Base-by-base conservation (phyloP, 2,113 vertebrate species). In the Xyrauchen texanus region DNA sequence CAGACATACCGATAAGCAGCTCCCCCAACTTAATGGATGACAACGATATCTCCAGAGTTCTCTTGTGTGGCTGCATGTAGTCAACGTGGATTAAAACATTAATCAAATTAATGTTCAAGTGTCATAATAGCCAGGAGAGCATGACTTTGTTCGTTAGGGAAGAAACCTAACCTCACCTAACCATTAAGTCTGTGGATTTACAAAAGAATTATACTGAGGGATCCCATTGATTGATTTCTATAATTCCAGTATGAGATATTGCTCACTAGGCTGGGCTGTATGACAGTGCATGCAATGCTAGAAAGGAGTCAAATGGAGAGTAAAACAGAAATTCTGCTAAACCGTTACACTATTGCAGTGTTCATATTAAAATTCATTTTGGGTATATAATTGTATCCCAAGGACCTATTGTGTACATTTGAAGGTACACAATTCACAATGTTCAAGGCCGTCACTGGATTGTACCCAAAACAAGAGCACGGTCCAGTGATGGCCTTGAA, bases 71-170 rank as follows among this genome's bases (percentile, higher is more conserved):
- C 74, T 67, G 74, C 68, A 68, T 76, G 70, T 70, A 78, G 82
- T 83, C 77, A 82, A 73, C 10, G 81, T 66, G 85, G 83, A 86
- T 88, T 85, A 86, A 81, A 85, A 78, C 81, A 82, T 87, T 82
- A 63, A 83, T 86, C 83, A 85, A 85, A 83, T 77, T 52, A 68
- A 86, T 81, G 67, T 70, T 60, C 68, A 61, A 34, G 60, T 85
- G 78, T 83, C 81, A 85, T 77, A 78, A 78, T 46, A 78, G 73
- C 79, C 69, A 61, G 61, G 73, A 65, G 77, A 83, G 61, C 55
- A 81, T 57, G 78, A 60, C 60, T 61, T 21, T 71, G 72, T 79
- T 85, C 52, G 51, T 79, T 85, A 82, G 57, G 55, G 68, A 78
- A 81, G 70, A 34, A 34, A 81, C 68, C 68, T 45, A 77, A 57